Conservation (phyloP, 2,113 vertebrate genomes). For the Zapornia atra region DNA sequence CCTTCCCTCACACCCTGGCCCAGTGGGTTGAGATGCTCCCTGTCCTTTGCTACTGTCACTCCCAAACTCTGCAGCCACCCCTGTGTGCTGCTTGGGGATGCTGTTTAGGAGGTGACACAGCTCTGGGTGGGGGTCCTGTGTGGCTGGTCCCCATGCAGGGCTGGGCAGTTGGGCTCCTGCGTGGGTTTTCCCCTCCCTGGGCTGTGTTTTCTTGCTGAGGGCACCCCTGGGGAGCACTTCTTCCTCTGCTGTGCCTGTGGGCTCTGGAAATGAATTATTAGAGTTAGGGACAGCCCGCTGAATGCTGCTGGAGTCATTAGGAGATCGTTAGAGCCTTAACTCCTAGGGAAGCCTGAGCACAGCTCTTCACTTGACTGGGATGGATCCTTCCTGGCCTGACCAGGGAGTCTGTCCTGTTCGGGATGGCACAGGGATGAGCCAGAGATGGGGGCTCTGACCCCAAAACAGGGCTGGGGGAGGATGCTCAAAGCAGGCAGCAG, state of each 20-base stretch:
- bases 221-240: not conserved
- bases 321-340: not conserved
- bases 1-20: not conserved
- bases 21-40: fast-evolving
- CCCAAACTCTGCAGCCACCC: not conserved
- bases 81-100: not conserved
- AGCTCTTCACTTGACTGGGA: not conserved
- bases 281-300: not conserved
- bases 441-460: not conserved
- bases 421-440: not conserved
- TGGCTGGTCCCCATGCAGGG: fast-evolving
- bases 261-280: not conserved
- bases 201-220: not conserved
- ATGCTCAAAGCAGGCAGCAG: not conserved
- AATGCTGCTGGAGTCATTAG: not conserved
- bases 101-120: not conserved
- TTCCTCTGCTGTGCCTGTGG: not conserved
- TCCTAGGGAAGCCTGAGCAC: not conserved
- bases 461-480: not conserved
- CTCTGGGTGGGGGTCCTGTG: fast-evolving
- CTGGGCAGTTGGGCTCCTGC: fast-evolving
- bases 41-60: not conserved
- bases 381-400: not conserved
- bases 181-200: not conserved
- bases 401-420: not conserved